Evolutionary conservation across 1,140 invertebrate species (phyloP).

Genomic region (Brachionus paranguensis): DNA sequence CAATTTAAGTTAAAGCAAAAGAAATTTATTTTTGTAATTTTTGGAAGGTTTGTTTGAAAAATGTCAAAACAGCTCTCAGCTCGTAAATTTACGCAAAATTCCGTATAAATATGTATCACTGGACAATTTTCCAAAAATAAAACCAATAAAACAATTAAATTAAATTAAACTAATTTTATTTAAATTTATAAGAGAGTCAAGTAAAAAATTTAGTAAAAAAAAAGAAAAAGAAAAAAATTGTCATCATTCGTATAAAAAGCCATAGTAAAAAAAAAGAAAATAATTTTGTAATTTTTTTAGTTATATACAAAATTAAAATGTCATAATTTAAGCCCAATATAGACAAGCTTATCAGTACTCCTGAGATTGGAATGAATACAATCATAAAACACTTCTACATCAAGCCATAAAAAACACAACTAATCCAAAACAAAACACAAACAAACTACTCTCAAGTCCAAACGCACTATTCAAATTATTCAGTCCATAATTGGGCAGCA

Average conservation of each 20-base stretch:
- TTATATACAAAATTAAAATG: background rate
- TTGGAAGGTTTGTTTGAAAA: too few species aligned
- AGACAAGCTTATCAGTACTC: background rate
- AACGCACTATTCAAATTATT: slow-evolving; percentile 27
- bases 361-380: background rate
- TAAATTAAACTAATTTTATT: too few species aligned
- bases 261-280: background rate
- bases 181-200: too few species aligned
- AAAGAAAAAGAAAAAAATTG: background rate
- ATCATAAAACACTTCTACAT: background rate
- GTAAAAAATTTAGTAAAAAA: too few species aligned
- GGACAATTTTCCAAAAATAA: too few species aligned
- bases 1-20: too few species aligned
- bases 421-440: background rate
- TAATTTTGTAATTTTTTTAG: background rate
- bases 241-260: background rate
- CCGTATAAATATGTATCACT: too few species aligned
- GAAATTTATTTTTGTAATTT: too few species aligned
- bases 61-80: too few species aligned
- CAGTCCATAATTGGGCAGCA: slow-evolving; percentile 19
- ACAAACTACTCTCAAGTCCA: background rate
- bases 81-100: too few species aligned
- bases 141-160: too few species aligned
- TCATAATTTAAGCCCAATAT: background rate
- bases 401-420: background rate